Evolutionary conservation across 2,888 invertebrate genomes (phyloP).

Genomic region (Ophion ventricosus): DNA sequence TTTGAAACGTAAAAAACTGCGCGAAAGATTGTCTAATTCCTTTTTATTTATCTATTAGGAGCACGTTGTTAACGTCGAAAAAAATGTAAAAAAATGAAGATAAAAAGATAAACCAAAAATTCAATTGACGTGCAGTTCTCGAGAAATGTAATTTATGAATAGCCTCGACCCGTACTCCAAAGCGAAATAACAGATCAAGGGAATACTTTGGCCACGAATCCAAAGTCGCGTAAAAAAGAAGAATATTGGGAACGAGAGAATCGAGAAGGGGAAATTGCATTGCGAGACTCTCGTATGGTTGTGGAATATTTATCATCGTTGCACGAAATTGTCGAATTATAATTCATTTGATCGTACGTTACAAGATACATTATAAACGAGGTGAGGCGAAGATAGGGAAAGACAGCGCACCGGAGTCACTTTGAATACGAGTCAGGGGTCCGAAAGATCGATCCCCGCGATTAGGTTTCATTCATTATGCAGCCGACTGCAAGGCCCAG

Average conservation of each 20-base stretch:
- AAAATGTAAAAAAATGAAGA: neutral
- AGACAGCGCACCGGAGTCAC: constrained; percentile 33
- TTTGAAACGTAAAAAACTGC: no score
- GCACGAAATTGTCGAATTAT: constrained; percentile 60
- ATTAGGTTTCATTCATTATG: constrained; percentile 70
- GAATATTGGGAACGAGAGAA: constrained; percentile 2
- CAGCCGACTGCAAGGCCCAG: constrained; percentile 61
- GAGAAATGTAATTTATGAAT: constrained; percentile 21
- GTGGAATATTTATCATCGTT: constrained; percentile 55
- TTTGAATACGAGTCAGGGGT: constrained; percentile 62
- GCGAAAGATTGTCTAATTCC: no score
- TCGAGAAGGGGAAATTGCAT: constrained; percentile 7
- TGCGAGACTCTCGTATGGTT: neutral
- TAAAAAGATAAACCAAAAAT: neutral
- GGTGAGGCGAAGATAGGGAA: constrained; percentile 17
- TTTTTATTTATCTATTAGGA: no score
- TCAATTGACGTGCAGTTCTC: neutral
- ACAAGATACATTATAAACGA: constrained; percentile 54
- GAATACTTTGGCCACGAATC: constrained; percentile 22
- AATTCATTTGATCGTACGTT: constrained; percentile 50
- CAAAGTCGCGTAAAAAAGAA: constrained; percentile 29
- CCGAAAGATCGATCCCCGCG: constrained; percentile 65
- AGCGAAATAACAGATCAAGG: constrained; percentile 1
- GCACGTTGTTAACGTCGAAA: neutral
- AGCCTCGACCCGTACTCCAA: neutral